phyloP scores from a whole-genome alignment of 1,140 invertebrate genomes.

The Maconellicoccus hirsutus region DNA sequence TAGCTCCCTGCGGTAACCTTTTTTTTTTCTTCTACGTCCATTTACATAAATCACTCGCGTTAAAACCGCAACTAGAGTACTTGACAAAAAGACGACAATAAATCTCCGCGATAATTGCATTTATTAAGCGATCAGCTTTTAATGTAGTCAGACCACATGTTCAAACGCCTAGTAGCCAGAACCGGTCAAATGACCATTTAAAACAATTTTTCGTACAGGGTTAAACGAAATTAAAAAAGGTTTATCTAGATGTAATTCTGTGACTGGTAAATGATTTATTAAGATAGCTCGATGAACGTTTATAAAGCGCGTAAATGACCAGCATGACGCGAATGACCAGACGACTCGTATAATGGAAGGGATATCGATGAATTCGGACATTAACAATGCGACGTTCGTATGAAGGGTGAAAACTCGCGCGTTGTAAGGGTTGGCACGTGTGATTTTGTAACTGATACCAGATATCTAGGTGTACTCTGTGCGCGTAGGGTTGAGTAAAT shows the following conservation, averaged over 20 bases:
- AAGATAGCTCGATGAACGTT: neutral
- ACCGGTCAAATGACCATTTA: neutral
- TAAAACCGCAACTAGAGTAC: neutral
- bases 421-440: neutral
- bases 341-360: neutral
- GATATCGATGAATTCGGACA: neutral
- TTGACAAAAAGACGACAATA: neutral
- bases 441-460: neutral
- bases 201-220: neutral
- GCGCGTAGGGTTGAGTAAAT: too few relatives aligned
- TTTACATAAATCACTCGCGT: neutral
- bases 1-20: too few relatives aligned
- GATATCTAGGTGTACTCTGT: too few relatives aligned
- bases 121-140: neutral
- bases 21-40: neutral
- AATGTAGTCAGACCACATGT: neutral
- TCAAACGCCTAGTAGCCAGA: neutral
- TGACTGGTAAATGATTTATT: neutral
- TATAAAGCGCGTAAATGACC: neutral
- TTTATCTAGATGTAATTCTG: neutral
- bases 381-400: too few relatives aligned
- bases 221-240: neutral
- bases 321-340: conserved; percentile 1
- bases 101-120: neutral
- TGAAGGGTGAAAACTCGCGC: neutral